Evolutionary conservation across 2,888 invertebrate genomes (phyloP), one percentile per base, ranked within the genome.

Genomic region (Patella depressa): DNA sequence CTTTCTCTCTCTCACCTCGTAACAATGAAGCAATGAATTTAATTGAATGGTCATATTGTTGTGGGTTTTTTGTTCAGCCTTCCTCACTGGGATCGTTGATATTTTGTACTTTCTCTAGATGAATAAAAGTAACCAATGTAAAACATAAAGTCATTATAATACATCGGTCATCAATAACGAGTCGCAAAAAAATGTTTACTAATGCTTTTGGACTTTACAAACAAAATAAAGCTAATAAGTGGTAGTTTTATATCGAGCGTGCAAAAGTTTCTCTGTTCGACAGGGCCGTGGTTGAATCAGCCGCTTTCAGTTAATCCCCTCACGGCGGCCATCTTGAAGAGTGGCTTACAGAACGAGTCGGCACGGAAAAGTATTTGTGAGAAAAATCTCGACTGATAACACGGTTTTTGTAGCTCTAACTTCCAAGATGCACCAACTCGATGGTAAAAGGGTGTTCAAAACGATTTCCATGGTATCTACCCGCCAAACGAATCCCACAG

Each of bases 301-400:
- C 65, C 65, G 65, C 65, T 65, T 65, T 65, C 65, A 65, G 65
- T 65, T 65, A 65, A 65, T 65, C 65, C 65, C 65, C 65, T 65
- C 24, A 24, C 65, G 15, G 19, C 65, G 19, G 65, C 65, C 65
- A 65, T 65, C 65, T 65, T 65, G 65, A 65, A 65, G 19, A 65
- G 65, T 65, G 65, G 65, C 24, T 65, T 65, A 65, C 65, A 65
- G 65, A 24, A 65, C 65, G 19, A 65, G 65, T 11, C 19, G 65
- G 24, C 65, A 65, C 65, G 65, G 19, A 24, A 24, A 65, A 24
- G 65, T 45, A 45, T 45, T 45, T 45, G 45, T 45, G 45, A 45
- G 45, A 45, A 9, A 45, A 45, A 45, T 45, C 45, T 45, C 45
- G 45, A 45, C 45, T 45, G 45, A 45, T 45, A 45, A 45, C 45